Evolutionary conservation across 1,140 invertebrate species (phyloP).

Genomic region (Acromyrmex charruanus): DNA sequence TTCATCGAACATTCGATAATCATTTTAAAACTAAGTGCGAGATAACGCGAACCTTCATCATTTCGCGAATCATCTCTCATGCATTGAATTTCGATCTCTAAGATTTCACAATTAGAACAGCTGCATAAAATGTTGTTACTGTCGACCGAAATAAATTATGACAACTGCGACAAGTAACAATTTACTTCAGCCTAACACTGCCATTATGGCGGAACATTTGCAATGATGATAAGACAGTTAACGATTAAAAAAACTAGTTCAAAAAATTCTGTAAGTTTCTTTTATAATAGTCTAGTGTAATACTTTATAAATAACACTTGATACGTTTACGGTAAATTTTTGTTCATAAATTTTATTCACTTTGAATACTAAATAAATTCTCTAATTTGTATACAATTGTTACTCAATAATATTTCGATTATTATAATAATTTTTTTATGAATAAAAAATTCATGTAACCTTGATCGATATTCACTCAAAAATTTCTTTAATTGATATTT

Average conservation of each 20-base stretch:
- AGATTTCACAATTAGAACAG: conserved; percentile 41
- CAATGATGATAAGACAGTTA: conserved; percentile 4
- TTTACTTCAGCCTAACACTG: conserved; percentile 4
- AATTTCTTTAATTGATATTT: no score
- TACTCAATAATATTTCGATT: background rate
- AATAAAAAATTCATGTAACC: no score
- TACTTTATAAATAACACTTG: background rate
- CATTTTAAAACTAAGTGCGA: background rate
- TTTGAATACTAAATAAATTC: background rate
- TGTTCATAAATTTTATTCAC: background rate
- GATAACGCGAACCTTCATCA: background rate
- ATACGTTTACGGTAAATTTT: background rate
- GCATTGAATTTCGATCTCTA: background rate
- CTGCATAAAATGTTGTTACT: conserved; percentile 25
- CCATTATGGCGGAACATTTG: conserved; percentile 13
- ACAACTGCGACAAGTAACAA: conserved; percentile 18
- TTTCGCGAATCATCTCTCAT: conserved; percentile 31
- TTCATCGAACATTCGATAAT: conserved; percentile 10
- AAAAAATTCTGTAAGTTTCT: conserved; percentile 3
- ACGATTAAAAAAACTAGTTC: background rate
- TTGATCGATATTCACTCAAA: no score
- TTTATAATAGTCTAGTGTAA: background rate
- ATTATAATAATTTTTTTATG: background rate
- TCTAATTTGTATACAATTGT: background rate
- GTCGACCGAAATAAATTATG: conserved; percentile 24